Evolutionary conservation across 2,797 vertebrate genomes (phyloP), one percentile per base, ranked within the genome.

Genomic region (Lemur catta): DNA sequence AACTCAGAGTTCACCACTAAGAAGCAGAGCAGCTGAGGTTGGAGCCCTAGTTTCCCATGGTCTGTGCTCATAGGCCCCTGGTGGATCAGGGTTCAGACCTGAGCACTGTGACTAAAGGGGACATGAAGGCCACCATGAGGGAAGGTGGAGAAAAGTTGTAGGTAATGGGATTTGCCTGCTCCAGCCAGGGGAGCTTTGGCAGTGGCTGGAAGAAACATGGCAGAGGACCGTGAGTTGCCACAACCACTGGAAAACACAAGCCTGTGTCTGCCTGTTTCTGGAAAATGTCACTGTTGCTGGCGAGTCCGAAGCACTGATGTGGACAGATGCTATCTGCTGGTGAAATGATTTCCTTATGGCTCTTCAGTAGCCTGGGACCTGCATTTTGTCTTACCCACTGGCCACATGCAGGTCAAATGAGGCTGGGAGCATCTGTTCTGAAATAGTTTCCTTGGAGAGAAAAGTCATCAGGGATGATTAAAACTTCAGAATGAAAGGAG

Each of bases 401-500:
- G 20, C 67, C 93, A 69, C 38, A 14, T 33, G 41, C 4, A 82
- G 94, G 95, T 92, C 95, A 94, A 22, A 91, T 28, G 75, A 94
- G 93, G 72, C 61, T 81, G 71, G 61, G 43, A 90, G 72, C 91
- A 59, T 92, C 72, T 95, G 72, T 94, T 97, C 93, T 96, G 67
- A 80, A 72, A 63, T 88, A 6, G 30, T 96, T 95, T 97, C 74
- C 46, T 89, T 89, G 15, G 87, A 94, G 85, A 95, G 86, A 79
- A 97, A 96, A 95, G 92, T 95, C 50, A 52, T 93, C 84, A 80
- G 65, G 41, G 46, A 50, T 89, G 61, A 90, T 95, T 91, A 97
- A 97, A 96, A 93, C 84, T 80, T 93, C 84, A 96, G 87, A 95
- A 95, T 71, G 57, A 69, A 95, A 85, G 93, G 46, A 95, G 71